These are phyloP conservation scores for Eugnorisma glareosa DNA, from an alignment of 2,888 invertebrate genomes.

Conservation along the genomic window DNA sequence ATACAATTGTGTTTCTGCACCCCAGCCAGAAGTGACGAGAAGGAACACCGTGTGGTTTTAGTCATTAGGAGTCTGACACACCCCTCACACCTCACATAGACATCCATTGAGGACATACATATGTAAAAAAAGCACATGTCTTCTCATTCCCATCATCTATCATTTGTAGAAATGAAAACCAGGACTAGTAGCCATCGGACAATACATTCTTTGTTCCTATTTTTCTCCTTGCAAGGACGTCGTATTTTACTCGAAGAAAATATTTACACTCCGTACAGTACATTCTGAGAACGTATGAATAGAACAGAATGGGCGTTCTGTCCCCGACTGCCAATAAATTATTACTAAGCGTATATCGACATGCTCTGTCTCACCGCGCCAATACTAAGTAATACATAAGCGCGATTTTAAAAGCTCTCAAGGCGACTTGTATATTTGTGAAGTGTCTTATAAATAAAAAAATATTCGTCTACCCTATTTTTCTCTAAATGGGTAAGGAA, in stretches of 20 bases:
- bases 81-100: not conserved
- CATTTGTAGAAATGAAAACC: not conserved
- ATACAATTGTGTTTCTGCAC: no score
- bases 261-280: slow-evolving; percentile 18
- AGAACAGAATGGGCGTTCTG: slow-evolving; percentile 21
- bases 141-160: not conserved
- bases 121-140: not conserved
- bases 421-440: not conserved
- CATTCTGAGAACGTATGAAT: slow-evolving; percentile 12
- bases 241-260: slow-evolving; percentile 7
- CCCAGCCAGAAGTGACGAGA: not conserved
- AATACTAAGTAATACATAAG: slow-evolving; percentile 15
- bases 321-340: slow-evolving; percentile 34
- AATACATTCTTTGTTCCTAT: slow-evolving; percentile 24
- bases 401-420: slow-evolving; percentile 26
- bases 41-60: not conserved
- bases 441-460: slow-evolving; percentile 26
- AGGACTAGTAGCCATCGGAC: not conserved
- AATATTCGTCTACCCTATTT: not conserved
- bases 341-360: slow-evolving; percentile 47
- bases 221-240: not conserved
- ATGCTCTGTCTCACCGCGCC: slow-evolving; percentile 34
- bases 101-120: not conserved
- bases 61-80: not conserved
- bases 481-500: not conserved